Percentiles rank a stretch among this genome's conserved stretches.
Evolutionary conservation across 1,140 invertebrate genomes (phyloP).

Genomic region (Heliothis subflexa): DNA sequence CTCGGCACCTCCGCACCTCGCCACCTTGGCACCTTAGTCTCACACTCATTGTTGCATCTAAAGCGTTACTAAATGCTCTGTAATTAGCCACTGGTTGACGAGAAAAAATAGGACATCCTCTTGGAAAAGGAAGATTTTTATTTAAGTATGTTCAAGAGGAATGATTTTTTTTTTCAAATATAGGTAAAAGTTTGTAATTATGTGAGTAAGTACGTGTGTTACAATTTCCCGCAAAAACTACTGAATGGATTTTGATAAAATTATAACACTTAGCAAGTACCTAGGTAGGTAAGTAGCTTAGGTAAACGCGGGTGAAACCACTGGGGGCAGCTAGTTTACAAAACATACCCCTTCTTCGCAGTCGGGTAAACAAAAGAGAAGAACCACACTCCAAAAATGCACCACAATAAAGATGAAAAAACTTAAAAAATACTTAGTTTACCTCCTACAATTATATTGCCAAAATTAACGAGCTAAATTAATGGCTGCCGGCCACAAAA

Average conservation of each 20-base stretch:
- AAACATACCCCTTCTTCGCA: too few species aligned
- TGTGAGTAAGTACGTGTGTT: too few species aligned
- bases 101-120: not conserved
- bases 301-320: too few species aligned
- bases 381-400: not conserved
- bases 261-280: too few species aligned
- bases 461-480: not conserved
- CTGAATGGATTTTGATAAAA: too few species aligned
- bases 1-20: not conserved
- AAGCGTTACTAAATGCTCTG: not conserved
- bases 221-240: too few species aligned
- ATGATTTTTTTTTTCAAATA: too few species aligned
- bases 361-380: not conserved
- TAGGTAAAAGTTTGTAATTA: too few species aligned
- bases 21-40: too few species aligned
- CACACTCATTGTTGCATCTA: slow-evolving; percentile 29
- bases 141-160: too few species aligned
- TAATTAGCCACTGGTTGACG: not conserved
- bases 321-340: too few species aligned
- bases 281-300: too few species aligned
- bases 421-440: not conserved
- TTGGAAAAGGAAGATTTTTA: not conserved
- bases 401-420: not conserved
- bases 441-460: not conserved
- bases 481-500: not conserved